These are phyloP conservation scores for Drosophila anceps DNA, from an alignment of 2,888 invertebrate genomes.

Conservation along the genomic window DNA sequence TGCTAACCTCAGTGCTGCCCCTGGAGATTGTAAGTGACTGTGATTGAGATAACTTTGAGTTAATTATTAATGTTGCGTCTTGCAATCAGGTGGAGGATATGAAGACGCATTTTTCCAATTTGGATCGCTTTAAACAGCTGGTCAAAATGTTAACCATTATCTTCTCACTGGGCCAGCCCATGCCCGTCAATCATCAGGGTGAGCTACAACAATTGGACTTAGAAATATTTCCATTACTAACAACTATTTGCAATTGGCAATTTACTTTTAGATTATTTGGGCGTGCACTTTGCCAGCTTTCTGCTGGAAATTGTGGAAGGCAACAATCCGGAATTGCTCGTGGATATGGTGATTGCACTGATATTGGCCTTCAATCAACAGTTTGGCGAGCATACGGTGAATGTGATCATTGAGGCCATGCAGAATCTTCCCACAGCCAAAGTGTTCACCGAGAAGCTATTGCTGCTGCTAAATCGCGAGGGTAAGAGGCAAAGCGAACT, in stretches of 20 bases:
- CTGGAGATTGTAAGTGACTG: slow-evolving; percentile 93
- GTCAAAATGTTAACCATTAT: slow-evolving; percentile 94
- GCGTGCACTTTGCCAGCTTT: slow-evolving; percentile 92
- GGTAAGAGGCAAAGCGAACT: slow-evolving; percentile 86
- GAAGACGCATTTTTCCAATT: slow-evolving; percentile 91
- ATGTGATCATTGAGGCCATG: slow-evolving; percentile 90
- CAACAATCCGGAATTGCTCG: slow-evolving; percentile 93
- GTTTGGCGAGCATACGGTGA: slow-evolving; percentile 89
- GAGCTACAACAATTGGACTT: slow-evolving; percentile 8
- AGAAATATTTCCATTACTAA: background rate
- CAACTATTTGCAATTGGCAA: background rate
- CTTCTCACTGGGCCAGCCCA: slow-evolving; percentile 94
- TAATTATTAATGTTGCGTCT: background rate
- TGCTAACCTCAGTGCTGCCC: slow-evolving; percentile 95
- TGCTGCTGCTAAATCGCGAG: slow-evolving; percentile 95
- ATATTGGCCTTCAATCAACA: slow-evolving; percentile 96
- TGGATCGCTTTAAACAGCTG: slow-evolving; percentile 93
- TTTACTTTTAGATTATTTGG: slow-evolving; percentile 90
- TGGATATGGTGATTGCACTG: slow-evolving; percentile 93
- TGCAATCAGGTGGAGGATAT: slow-evolving; percentile 88
- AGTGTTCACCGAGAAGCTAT: slow-evolving; percentile 95
- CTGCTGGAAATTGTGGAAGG: slow-evolving; percentile 93
- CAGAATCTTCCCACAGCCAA: slow-evolving; percentile 91
- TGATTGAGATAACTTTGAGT: too few relatives aligned
- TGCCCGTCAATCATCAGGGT: slow-evolving; percentile 96